Base-by-base conservation (phyloP, 2,888 invertebrate species). In the Melinaea menophilus region DNA sequence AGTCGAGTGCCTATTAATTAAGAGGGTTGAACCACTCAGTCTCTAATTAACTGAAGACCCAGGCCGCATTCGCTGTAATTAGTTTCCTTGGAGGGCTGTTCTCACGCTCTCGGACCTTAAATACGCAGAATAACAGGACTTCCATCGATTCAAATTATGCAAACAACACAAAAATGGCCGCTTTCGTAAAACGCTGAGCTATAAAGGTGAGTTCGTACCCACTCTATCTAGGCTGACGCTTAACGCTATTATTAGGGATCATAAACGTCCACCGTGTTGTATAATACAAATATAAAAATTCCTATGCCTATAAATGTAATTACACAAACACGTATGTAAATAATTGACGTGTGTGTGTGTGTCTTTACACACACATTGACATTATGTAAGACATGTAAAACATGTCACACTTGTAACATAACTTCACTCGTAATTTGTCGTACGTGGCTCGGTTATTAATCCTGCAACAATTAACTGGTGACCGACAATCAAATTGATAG, bases 21-120 rank as follows among this genome's bases (percentile, higher is more conserved):
- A 87, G 88, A 87, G 90, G 89, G 87, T 88, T 85, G 85, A 82
- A 80, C 85, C 88, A 83, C 86, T 86, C 84, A 76, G 81, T 80
- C 85, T 88, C 89, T 89, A 90, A 90, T 90, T 90, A 90, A 89
- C 86, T 83, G 88, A 86, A 88, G 88, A 84, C 86, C 89, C 87
- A 81, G 79, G 83, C 88, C 86, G 82, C 87, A 87, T 88, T 86
- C 82, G 79, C 78, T 79, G 86, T 90, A 90, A 89, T 89, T 90
- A 89, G 86, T 87, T 90, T 80, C 84, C 87, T 86, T 81, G 77
- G 80, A 85, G 85, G 86, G 83, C 80, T 82, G 83, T 85, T 88
- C 88, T 85, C 88, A 88, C 84, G 88, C 80, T 82, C 79, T 82
- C 79, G 81, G 82, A 81, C 84, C 76, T 80, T 78, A 76, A 78